A percentile compares a stretch with the other conserved stretches of the same genome.
phyloP scores from a whole-genome alignment of 2,888 invertebrate species.

The Pantelozetes paolii region DNA sequence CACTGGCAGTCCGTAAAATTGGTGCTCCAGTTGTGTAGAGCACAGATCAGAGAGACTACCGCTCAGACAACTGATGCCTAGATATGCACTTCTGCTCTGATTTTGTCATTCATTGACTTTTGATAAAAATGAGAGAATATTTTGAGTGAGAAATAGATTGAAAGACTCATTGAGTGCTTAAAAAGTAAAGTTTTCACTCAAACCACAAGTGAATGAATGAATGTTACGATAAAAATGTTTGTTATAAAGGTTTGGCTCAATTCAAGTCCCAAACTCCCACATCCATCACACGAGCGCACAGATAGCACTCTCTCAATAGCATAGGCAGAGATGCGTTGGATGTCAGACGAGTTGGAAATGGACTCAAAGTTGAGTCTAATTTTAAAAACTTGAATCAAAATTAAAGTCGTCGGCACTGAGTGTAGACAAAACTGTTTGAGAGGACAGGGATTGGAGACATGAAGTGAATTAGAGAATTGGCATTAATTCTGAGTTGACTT shows the following conservation, averaged over 20 bases:
- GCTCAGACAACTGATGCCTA: not conserved
- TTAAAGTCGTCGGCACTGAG: slow-evolving; percentile 2
- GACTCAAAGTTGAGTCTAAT: slow-evolving; percentile 3
- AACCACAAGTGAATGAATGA: slow-evolving; percentile 32
- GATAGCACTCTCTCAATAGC: not conserved
- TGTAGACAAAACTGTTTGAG: not conserved
- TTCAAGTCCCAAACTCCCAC: slow-evolving; percentile 38
- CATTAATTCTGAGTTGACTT: not conserved
- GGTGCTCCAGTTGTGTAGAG: slow-evolving; percentile 23
- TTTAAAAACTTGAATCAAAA: not conserved
- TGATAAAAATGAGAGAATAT: slow-evolving; percentile 5
- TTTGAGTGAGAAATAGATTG: not conserved
- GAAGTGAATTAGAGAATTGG: slow-evolving; percentile 3
- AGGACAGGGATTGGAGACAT: not conserved
- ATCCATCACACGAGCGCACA: slow-evolving; percentile 30
- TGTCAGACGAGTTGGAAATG: not conserved
- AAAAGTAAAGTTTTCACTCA: slow-evolving; percentile 6
- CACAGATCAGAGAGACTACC: slow-evolving; percentile 1
- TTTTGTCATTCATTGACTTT: not conserved
- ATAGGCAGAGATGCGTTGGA: not conserved
- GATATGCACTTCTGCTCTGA: not conserved
- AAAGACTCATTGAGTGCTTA: slow-evolving; percentile 10
- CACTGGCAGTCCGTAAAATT: slow-evolving; percentile 39
- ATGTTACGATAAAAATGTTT: slow-evolving; percentile 28
- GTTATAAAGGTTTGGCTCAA: slow-evolving; percentile 13